Conservation (phyloP, 2,888 invertebrate genomes). For the Crossocerus cetratus region DNA sequence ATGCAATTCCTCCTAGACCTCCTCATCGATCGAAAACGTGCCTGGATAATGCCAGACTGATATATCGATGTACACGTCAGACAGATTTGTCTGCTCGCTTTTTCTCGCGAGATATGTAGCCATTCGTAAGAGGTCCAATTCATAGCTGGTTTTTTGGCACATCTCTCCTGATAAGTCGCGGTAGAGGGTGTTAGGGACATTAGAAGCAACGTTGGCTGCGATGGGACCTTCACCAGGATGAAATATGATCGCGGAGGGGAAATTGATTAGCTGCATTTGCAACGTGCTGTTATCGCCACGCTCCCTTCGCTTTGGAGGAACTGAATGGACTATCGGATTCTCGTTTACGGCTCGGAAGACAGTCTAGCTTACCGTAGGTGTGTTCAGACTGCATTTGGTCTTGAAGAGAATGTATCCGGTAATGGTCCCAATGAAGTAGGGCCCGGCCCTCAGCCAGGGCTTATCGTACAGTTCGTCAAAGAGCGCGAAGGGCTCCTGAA, state of each 20-base stretch:
- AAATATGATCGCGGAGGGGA: not conserved
- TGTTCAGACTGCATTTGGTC: slow-evolving; percentile 81
- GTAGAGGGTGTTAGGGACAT: too few species aligned
- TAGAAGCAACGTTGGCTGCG: not conserved
- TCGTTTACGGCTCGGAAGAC: not conserved
- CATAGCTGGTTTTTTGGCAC: too few species aligned
- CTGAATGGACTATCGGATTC: not conserved
- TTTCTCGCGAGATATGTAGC: too few species aligned
- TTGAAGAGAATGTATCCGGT: slow-evolving; percentile 86
- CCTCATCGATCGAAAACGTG: too few species aligned
- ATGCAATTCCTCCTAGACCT: too few species aligned
- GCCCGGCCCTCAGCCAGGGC: slow-evolving; percentile 89
- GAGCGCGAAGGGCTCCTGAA: slow-evolving; percentile 89
- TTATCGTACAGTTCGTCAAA: slow-evolving; percentile 91
- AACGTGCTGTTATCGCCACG: not conserved
- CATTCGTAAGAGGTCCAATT: too few species aligned
- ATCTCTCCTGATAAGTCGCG: too few species aligned
- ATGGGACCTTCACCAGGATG: not conserved
- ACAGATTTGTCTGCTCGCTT: too few species aligned
- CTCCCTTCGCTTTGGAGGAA: not conserved
- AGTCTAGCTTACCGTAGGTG: slow-evolving; percentile 65
- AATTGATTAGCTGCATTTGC: not conserved
- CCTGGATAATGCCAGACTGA: too few species aligned
- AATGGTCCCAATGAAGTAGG: slow-evolving; percentile 88
- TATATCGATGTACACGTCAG: too few species aligned